These are phyloP conservation scores for Pseudoatta argentina DNA, from an alignment of 1,140 invertebrate species.

Conservation along the genomic window DNA sequence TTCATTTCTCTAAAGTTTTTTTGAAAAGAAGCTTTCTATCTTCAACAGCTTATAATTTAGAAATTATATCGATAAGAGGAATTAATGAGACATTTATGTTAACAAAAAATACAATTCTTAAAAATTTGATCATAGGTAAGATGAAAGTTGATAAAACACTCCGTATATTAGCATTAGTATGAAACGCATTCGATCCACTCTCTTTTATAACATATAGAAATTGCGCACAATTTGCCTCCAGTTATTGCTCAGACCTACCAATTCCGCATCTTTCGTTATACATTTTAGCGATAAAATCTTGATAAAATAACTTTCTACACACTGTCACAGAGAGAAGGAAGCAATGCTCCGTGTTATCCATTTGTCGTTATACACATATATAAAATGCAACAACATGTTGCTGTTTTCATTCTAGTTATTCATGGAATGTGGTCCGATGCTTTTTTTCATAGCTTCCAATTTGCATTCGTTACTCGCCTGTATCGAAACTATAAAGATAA, in stretches of 20 bases:
- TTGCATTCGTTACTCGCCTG: background rate
- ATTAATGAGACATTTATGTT: background rate
- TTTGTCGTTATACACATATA: background rate
- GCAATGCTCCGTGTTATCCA: too few relatives aligned
- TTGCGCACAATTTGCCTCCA: background rate
- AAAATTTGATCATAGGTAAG: background rate
- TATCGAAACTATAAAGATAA: background rate
- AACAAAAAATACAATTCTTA: background rate
- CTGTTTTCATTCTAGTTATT: constrained; percentile 46
- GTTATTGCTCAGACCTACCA: constrained; percentile 19
- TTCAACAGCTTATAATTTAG: background rate
- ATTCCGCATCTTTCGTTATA: constrained; percentile 46
- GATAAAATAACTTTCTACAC: constrained; percentile 43
- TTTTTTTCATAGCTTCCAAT: background rate
- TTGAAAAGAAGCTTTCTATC: background rate
- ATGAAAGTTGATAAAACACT: background rate
- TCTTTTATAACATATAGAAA: constrained; percentile 36
- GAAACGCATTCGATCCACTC: constrained; percentile 4
- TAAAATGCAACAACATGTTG: background rate
- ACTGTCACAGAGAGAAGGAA: background rate
- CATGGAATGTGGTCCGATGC: constrained; percentile 19
- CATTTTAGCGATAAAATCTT: background rate
- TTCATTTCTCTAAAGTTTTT: background rate
- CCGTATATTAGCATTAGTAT: constrained; percentile 1
- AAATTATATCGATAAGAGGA: background rate